Evolutionary conservation across 1,140 invertebrate genomes (phyloP).

Genomic region (Pomacea maculata): DNA sequence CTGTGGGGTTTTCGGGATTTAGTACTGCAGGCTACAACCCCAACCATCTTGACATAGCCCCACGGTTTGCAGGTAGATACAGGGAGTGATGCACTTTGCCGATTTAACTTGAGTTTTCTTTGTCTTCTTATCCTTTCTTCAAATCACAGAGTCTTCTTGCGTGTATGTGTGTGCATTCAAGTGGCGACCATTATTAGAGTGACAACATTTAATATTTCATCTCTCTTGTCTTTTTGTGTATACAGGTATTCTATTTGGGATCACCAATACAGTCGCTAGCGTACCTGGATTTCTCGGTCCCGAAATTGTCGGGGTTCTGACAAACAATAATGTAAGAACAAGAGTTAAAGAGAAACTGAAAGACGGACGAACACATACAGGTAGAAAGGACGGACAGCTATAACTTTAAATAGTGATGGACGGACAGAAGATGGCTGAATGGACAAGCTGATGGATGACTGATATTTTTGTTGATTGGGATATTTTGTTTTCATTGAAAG

Average conservation of each 20-base stretch:
- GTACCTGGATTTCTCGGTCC: conserved; percentile 87
- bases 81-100: neutral
- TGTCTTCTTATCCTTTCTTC: neutral
- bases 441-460: too few species aligned
- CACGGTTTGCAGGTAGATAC: conserved; percentile 68
- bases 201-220: too few species aligned
- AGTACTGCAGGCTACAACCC: conserved; percentile 88
- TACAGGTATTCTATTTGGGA: conserved; percentile 78
- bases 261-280: conserved; percentile 86
- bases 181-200: too few species aligned
- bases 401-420: too few species aligned
- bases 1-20: conserved; percentile 86
- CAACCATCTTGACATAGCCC: conserved; percentile 87
- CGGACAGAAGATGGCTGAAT: too few species aligned
- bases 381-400: too few species aligned
- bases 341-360: too few species aligned
- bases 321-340: conserved; percentile 61
- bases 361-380: too few species aligned
- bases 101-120: too few species aligned
- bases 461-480: too few species aligned
- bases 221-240: conserved; percentile 26
- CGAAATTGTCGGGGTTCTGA: conserved; percentile 80
- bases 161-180: too few species aligned
- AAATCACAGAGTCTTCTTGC: neutral
- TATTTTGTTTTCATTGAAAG: too few species aligned